phyloP scores from a whole-genome alignment of 2,888 invertebrate genomes.

The Drosophila pseudotalamancana region DNA sequence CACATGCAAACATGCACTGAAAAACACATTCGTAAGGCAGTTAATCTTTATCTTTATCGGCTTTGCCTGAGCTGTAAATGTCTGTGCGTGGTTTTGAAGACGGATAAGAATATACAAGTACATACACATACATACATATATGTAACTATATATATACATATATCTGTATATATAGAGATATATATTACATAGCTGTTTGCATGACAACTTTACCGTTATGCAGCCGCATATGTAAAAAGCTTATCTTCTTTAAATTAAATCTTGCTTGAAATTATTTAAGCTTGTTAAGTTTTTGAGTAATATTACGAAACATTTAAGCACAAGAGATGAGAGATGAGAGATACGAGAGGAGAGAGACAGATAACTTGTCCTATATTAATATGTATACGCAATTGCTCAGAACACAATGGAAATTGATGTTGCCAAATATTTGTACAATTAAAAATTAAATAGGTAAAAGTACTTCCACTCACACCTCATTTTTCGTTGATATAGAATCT shows the following conservation, averaged over 20 bases:
- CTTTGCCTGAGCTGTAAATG: constrained; percentile 44
- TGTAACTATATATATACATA: background rate
- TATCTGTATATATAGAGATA: too few species aligned
- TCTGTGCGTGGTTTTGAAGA: constrained; percentile 26
- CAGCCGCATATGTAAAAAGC: constrained; percentile 20
- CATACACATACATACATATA: constrained; percentile 5
- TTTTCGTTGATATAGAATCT: constrained; percentile 14
- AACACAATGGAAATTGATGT: constrained; percentile 31
- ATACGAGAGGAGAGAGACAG: too few species aligned
- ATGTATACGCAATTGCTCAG: background rate
- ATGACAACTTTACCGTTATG: constrained; percentile 31
- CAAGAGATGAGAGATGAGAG: background rate
- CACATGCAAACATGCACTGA: constrained; percentile 6
- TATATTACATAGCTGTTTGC: background rate
- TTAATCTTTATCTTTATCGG: constrained; percentile 71
- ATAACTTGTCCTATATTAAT: too few species aligned
- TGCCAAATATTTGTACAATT: constrained; percentile 47
- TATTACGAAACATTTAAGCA: constrained; percentile 9
- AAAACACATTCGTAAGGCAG: constrained; percentile 11
- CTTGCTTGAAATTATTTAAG: background rate
- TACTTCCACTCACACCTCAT: constrained; percentile 3
- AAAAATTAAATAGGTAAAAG: constrained; percentile 25
- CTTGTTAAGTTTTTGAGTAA: too few species aligned
- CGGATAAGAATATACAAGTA: constrained; percentile 34
- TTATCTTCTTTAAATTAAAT: background rate